Percentiles rank a stretch among this genome's conserved stretches.
Conservation (phyloP, 2,888 invertebrate species). For the Gymnosoma rotundatum region DNA sequence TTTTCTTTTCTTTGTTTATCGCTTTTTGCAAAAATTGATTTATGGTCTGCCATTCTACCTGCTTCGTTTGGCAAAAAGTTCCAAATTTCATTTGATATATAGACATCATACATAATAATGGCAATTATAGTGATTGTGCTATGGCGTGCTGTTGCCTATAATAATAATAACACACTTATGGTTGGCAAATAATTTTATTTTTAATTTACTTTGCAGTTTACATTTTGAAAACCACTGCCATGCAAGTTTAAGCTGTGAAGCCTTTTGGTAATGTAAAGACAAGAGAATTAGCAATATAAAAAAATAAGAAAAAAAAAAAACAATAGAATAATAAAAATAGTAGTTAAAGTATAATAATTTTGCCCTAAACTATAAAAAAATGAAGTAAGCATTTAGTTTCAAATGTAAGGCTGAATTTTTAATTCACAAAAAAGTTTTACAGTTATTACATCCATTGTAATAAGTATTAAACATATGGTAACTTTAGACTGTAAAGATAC, state of each 20-base stretch:
- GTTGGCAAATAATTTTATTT: constrained; percentile 15
- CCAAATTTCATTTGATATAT: constrained; percentile 38
- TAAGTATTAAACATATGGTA: no score
- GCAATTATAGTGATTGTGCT: constrained; percentile 34
- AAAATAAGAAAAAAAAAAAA: neutral
- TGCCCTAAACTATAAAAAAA: neutral
- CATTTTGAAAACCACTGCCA: constrained; percentile 20
- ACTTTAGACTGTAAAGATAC: no score
- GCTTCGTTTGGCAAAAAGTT: constrained; percentile 18
- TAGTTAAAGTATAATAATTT: neutral
- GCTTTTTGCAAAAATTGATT: constrained; percentile 6
- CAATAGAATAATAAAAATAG: neutral
- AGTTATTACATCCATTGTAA: no score
- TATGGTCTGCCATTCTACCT: constrained; percentile 1
- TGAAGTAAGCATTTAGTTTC: no score
- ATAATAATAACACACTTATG: constrained; percentile 39
- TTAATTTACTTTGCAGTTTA: constrained; percentile 16
- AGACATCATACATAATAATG: constrained; percentile 47
- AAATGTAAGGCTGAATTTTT: no score
- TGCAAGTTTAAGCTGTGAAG: neutral
- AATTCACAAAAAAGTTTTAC: no score
- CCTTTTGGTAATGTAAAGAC: neutral
- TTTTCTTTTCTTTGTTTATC: neutral
- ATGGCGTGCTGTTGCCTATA: constrained; percentile 40
- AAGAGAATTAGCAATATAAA: neutral